Evolutionary conservation across 2,888 invertebrate species (phyloP).

Genomic region (Abrostola tripartita): DNA sequence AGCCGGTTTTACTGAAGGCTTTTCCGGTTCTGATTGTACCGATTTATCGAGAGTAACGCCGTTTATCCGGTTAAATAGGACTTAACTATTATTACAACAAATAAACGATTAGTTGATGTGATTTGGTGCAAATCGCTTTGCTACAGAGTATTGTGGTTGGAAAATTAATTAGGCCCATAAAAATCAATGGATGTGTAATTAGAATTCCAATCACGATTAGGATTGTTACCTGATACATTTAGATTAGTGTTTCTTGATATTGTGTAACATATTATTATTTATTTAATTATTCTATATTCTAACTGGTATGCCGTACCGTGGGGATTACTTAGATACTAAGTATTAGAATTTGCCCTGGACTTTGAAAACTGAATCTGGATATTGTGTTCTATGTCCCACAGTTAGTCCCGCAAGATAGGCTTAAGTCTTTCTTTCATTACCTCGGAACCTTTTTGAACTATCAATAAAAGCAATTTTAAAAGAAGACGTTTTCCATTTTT

Average conservation of each 20-base stretch:
- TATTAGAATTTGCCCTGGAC: too few relatives aligned
- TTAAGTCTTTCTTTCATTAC: too few relatives aligned
- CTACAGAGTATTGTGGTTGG: slow-evolving; percentile 8
- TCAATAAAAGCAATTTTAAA: too few relatives aligned
- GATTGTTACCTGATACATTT: not conserved
- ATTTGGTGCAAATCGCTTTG: slow-evolving; percentile 17
- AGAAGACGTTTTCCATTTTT: too few relatives aligned
- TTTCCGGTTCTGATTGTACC: slow-evolving; percentile 60
- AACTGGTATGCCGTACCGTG: too few relatives aligned
- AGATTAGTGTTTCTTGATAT: not conserved
- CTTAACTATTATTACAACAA: slow-evolving; percentile 22
- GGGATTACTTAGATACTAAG: too few relatives aligned
- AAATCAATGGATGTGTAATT: slow-evolving; percentile 4
- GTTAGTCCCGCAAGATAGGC: too few relatives aligned
- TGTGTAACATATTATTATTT: not conserved
- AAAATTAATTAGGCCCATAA: slow-evolving; percentile 14
- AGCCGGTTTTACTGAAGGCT: slow-evolving; percentile 48
- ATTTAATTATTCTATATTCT: not conserved
- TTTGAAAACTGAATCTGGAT: too few relatives aligned
- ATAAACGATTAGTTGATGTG: slow-evolving; percentile 5
- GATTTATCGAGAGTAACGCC: slow-evolving; percentile 53
- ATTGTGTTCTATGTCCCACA: too few relatives aligned
- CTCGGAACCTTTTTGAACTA: too few relatives aligned
- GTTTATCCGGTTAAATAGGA: slow-evolving; percentile 32
- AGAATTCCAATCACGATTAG: slow-evolving; percentile 4